A percentile compares a stretch with the other conserved stretches of the same genome.
phyloP scores from a whole-genome alignment of 1,140 invertebrate species.

The Drosophila ironensis region DNA sequence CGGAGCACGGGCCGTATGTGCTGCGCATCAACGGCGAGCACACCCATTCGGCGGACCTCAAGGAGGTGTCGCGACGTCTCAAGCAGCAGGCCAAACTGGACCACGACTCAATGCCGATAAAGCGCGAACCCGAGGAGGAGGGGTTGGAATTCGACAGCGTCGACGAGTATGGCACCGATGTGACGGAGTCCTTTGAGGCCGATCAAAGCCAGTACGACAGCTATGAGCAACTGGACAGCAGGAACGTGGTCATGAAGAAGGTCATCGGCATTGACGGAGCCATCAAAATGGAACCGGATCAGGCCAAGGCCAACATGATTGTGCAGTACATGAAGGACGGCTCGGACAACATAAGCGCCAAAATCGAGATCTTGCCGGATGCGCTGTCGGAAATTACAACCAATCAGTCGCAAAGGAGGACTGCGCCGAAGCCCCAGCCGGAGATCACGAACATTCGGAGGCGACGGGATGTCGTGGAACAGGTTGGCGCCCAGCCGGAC shows the following conservation, averaged over 20 bases:
- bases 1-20: constrained; percentile 43
- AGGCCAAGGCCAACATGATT: constrained; percentile 49
- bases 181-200: constrained; percentile 8
- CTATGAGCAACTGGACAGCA: constrained; percentile 28
- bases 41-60: constrained; percentile 48
- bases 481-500: constrained; percentile 18
- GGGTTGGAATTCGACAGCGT: constrained; percentile 37
- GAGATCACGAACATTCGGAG: constrained; percentile 54
- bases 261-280: constrained; percentile 64
- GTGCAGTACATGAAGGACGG: constrained; percentile 64
- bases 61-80: constrained; percentile 45
- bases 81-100: constrained; percentile 38
- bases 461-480: constrained; percentile 20
- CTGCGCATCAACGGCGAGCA: constrained; percentile 69
- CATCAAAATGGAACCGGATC: constrained; percentile 59
- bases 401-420: too few relatives aligned
- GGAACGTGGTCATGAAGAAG: constrained; percentile 56
- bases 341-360: constrained; percentile 56
- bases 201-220: constrained; percentile 14
- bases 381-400: constrained; percentile 10
- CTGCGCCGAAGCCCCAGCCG: constrained; percentile 38
- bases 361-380: constrained; percentile 54
- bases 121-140: neutral
- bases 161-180: constrained; percentile 18
- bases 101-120: neutral